Evolutionary conservation across 2,797 vertebrate genomes (phyloP), one percentile per base, ranked within the genome.

Genomic region (Sebastes melanostomus): DNA sequence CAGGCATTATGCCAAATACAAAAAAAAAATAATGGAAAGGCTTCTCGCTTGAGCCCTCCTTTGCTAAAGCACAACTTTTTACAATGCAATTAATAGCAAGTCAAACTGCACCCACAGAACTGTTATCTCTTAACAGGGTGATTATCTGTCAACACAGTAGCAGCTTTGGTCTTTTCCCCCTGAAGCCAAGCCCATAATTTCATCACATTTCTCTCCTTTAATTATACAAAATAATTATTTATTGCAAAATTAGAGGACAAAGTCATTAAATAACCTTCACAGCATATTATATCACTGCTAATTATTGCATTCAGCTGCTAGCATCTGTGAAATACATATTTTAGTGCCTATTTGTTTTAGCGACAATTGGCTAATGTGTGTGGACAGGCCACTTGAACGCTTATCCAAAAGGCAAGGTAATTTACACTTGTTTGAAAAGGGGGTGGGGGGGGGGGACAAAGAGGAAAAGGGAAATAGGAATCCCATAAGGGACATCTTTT

Each of bases 1-100:
- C 89, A 96, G 94, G 94, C 94, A 95, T 94, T 92, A 94, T 95
- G 94, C 94, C 92, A 94, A 94, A 94, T 89, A 86, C 86, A 93
- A 93, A 94, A 46, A 93, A 93, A 94, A 46, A 93, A 94, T 90
- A 94, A 93, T 78, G 89, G 88, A 92, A 89, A 92, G 88, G 87
- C 86, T 91, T 92, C 89, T 90, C 61, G 87, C 92, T 93, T 72
- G 63, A 90, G 88, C 78, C 63, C 74, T 91, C 80, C 79, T 34
- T 61, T 87, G 83, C 89, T 75, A 80, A 88, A 89, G 84, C 88
- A 86, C 62, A 91, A 94, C 91, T 95, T 94, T 94, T 94, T 92
- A 93, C 89, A 93, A 84, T 78, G 82, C 89, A 93, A 94, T 94
- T 94, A 94, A 92, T 84, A 83, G 80, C 83, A 50, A 86, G 83